Evolutionary conservation across 1,140 invertebrate genomes (phyloP), one percentile per base, ranked within the genome.

Genomic region (Nebria ingens): DNA sequence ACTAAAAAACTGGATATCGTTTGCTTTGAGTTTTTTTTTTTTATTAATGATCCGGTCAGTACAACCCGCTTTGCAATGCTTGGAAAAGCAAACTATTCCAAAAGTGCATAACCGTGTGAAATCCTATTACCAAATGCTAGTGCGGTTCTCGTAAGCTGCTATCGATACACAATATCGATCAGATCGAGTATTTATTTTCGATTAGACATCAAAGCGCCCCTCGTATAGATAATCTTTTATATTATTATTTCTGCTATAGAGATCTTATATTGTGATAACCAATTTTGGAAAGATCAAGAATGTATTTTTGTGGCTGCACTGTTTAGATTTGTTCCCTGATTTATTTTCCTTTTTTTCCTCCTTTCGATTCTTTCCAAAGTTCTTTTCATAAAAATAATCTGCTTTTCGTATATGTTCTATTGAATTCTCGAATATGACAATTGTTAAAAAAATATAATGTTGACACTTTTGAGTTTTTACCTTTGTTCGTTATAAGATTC

Each of bases 41-140:
- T 45, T 45, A 45, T 17, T 45, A 45, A 45, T 45, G 40, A 45
- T 12, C 17, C 40, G 40, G 40, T 45, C 40, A 45, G 40, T 45
- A 6, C 25, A 29, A 13, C 4, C 4, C 6, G 9, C 15, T 45
- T 17, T 45, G 40, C 17, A 6, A 17, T n/a, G 40, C 15, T 45
- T 34, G n/a, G 40, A 17, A 17, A 12, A 45, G 15, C 40, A 17
- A 45, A 45, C 9, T 45, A 17, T 45, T 45, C 6, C 15, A 11
- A 17, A 45, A 50, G 55, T 25, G 25, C 55, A 59, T n/a, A 59
- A 54, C 53, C 52, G 55, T 59, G 58, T 59, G 55, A 59, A 59
- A 59, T 59, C 58, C 58, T 52, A 59, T 59, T 59, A 59, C 15
- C 25, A n/a, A 34, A 9, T 34, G 40, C 9, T 45, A 45, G 17